Base-by-base conservation (phyloP, 2,888 invertebrate species). In the Lumbricus terrestris region DNA sequence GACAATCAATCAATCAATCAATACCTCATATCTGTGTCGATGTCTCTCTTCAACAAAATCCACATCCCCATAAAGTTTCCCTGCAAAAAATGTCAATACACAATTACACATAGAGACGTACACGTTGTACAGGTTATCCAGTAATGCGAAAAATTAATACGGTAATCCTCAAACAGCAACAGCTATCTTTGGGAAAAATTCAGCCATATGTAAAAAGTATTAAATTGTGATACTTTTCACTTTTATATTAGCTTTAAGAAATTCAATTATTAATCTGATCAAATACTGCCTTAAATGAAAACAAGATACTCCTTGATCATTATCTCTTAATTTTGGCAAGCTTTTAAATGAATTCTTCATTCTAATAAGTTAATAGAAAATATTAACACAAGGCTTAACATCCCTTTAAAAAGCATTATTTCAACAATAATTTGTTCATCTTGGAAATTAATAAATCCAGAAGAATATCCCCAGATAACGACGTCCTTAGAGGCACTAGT, bases 1-100 rank as follows among this genome's bases (percentile, higher is more conserved):
- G 42, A 54, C 33, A 69, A n/a, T n/a, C n/a, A n/a, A n/a, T n/a
- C n/a, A n/a, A n/a, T n/a, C n/a, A n/a, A n/a, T n/a, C n/a, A n/a
- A 92, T 91, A 95, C 96, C 96, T 99, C 99, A 94, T 98, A 99
- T 38, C 99, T 96, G 95, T 99, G 99, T 89, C 99, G 96, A 95
- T 99, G 99, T 13, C 99, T 96, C 95, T 99, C 99, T 93, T 98
- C 98, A 90, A 99, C 97, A 90, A 91, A 93, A 11, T 93, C 93
- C 23, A 91, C 92, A 91, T 94, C 93, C 23, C 94, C 93, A 92
- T 95, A 95, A 89, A 95, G 92, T 90, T 93, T 47, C 35, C 82
- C 91, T 91, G 69, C 2, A 69, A 69, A 69, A 69, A 15, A n/a
- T 1, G 69, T 69, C n/a, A 69, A 69, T 1, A 69, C 29, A 69